These are phyloP conservation scores for Mohoua ochrocephala DNA, from an alignment of 2,113 vertebrate species.

Conservation along the genomic window DNA sequence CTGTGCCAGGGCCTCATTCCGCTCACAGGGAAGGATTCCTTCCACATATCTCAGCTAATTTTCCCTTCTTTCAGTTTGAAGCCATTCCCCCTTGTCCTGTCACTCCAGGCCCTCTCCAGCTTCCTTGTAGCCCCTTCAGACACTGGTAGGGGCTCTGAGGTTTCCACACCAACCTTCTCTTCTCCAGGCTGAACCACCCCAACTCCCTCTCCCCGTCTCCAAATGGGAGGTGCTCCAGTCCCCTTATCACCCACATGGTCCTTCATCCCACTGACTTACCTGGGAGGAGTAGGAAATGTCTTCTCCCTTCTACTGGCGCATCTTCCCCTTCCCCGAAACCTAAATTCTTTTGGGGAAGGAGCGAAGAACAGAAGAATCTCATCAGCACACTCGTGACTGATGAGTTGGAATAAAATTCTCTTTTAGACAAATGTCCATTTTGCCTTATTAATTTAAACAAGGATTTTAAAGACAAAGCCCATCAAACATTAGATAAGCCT, in stretches of 20 bases:
- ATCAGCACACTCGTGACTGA: conserved; percentile 25
- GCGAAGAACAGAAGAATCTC: background rate
- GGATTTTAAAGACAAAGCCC: conserved; percentile 72
- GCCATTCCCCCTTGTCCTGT: background rate
- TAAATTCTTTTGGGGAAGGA: background rate
- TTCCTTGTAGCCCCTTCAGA: background rate
- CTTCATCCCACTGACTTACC: background rate
- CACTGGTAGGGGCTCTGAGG: background rate
- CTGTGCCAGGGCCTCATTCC: background rate
- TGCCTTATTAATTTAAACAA: conserved; percentile 69
- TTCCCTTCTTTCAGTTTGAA: no score
- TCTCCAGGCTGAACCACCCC: background rate
- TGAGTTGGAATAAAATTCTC: conserved; percentile 44
- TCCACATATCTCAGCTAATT: rapidly evolving
- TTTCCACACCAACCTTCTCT: background rate
- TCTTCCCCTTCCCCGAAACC: background rate
- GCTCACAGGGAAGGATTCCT: rapidly evolving
- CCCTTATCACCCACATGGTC: background rate
- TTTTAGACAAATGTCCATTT: conserved; percentile 71
- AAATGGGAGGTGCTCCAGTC: background rate
- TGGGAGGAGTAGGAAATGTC: background rate
- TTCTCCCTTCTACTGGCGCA: background rate
- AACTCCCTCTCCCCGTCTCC: background rate
- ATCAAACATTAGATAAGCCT: conserved; percentile 79
- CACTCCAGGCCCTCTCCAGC: background rate